A percentile compares a stretch with the other conserved stretches of the same genome.
Conservation (phyloP, 1,140 invertebrate genomes). For the Teleogryllus occipitalis region DNA sequence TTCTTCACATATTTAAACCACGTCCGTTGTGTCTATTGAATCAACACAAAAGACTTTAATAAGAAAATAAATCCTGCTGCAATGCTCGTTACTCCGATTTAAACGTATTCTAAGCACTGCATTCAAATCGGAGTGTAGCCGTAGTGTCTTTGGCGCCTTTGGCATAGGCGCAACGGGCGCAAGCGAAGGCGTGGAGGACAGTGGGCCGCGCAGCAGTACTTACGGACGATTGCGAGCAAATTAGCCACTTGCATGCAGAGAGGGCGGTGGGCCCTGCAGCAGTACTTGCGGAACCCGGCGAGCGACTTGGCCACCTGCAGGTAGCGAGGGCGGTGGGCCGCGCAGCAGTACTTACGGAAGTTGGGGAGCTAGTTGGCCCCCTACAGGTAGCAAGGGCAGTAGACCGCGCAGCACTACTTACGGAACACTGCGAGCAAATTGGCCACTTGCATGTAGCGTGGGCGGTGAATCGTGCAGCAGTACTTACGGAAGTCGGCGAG, state of each 20-base stretch:
- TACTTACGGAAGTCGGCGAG: not conserved
- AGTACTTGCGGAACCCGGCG: not conserved
- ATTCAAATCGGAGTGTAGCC: no score
- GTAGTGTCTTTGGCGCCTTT: no score
- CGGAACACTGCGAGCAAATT: no score
- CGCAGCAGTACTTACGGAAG: constrained; percentile 39
- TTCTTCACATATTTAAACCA: no score
- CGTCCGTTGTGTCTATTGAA: no score
- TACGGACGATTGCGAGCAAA: no score
- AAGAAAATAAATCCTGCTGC: no score
- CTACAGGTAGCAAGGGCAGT: constrained; percentile 37
- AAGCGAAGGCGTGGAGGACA: constrained; percentile 35
- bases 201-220: constrained; percentile 31
- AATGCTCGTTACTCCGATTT: no score
- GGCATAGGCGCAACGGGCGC: no score
- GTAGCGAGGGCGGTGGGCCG: not conserved
- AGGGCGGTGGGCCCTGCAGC: not conserved
- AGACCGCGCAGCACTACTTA: no score
- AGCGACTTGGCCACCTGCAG: not conserved
- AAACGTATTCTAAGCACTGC: no score
- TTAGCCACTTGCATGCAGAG: not conserved
- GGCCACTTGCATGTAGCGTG: not conserved
- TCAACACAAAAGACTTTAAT: no score
- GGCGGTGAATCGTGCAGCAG: not conserved
- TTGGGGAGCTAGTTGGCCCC: constrained; percentile 32